Percentiles rank a stretch among this genome's conserved stretches.
phyloP scores from a whole-genome alignment of 2,797 vertebrate genomes.

The Paramormyrops hopkinsi region DNA sequence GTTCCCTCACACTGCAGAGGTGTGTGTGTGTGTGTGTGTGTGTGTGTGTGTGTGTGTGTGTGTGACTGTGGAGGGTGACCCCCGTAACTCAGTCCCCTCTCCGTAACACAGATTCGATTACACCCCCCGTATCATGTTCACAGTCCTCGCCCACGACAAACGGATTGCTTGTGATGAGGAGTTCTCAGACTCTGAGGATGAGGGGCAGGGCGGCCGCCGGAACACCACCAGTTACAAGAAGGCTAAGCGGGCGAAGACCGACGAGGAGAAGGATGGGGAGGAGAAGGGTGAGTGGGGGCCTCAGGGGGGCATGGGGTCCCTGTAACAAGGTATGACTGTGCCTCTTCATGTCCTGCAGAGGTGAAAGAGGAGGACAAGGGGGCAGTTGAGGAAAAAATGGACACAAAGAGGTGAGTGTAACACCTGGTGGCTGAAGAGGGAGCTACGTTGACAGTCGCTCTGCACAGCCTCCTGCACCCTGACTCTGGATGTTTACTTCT shows the following conservation, averaged over 20 bases:
- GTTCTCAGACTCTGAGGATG: slow-evolving; percentile 93
- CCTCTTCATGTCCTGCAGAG: slow-evolving; percentile 54
- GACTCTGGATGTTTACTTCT: not conserved
- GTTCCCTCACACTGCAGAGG: no score
- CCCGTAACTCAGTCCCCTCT: not conserved
- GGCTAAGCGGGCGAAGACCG: slow-evolving; percentile 83
- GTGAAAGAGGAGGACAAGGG: slow-evolving; percentile 78
- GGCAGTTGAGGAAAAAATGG: slow-evolving; percentile 84
- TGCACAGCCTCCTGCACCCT: not conserved
- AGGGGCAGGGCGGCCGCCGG: slow-evolving; percentile 81
- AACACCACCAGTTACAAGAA: slow-evolving; percentile 90
- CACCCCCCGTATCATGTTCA: not conserved
- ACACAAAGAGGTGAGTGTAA: slow-evolving; percentile 78
- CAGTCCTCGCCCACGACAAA: slow-evolving; percentile 91
- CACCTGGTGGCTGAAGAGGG: not conserved
- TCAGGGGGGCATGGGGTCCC: not conserved
- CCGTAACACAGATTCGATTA: not conserved
- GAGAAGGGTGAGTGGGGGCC: slow-evolving; percentile 72
- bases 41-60: no score
- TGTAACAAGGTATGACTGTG: not conserved
- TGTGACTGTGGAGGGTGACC: no score
- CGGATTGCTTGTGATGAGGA: slow-evolving; percentile 94
- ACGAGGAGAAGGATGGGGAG: slow-evolving; percentile 85
- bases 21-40: no score
- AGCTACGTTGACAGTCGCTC: not conserved